Evolutionary conservation across 1,140 invertebrate genomes (phyloP).

Genomic region (Zaprionus taronus): DNA sequence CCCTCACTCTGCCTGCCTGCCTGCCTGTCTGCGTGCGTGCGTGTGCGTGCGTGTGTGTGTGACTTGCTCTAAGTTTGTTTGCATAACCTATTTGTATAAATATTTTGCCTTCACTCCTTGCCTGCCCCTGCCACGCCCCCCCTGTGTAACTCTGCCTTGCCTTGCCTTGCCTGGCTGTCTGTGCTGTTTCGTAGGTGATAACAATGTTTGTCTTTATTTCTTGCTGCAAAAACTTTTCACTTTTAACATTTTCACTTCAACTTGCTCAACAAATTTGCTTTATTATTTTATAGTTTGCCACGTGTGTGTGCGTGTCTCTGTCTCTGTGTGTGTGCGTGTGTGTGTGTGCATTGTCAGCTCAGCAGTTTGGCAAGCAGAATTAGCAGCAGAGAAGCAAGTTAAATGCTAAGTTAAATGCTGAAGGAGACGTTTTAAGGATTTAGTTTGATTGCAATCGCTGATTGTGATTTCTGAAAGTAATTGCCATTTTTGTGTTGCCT

Average conservation of each 20-base stretch:
- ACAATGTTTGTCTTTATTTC: constrained; percentile 84
- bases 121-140: constrained; percentile 38
- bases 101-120: constrained; percentile 72
- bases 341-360: constrained; percentile 32
- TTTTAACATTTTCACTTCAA: constrained; percentile 82
- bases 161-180: constrained; percentile 18
- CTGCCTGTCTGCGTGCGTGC: neutral
- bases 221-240: constrained; percentile 68
- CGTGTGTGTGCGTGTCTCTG: constrained; percentile 45
- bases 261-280: constrained; percentile 79
- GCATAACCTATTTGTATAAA: constrained; percentile 83
- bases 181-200: constrained; percentile 78
- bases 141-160: neutral
- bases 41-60: constrained; percentile 51
- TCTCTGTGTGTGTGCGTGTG: constrained; percentile 13
- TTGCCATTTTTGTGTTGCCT: constrained; percentile 47
- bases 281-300: constrained; percentile 82
- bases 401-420: too few relatives aligned
- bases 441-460: neutral
- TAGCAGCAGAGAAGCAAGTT: constrained; percentile 4
- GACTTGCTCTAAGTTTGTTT: constrained; percentile 82
- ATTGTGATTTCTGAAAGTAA: neutral
- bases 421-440: neutral
- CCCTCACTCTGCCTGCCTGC: constrained; percentile 33
- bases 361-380: constrained; percentile 49